phyloP scores from a whole-genome alignment of 2,113 vertebrate genomes.

The Gila orcuttii region DNA sequence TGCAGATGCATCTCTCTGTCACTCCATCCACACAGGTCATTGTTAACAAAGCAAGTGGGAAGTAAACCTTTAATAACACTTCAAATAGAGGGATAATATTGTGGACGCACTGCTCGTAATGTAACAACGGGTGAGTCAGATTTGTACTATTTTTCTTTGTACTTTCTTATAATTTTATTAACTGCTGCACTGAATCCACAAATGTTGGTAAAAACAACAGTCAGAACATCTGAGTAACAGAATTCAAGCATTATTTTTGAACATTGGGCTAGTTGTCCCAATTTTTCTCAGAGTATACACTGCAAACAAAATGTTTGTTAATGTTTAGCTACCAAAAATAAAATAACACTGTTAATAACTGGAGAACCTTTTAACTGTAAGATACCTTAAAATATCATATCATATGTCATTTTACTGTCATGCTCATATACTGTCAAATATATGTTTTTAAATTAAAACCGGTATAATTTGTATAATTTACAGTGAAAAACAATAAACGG shows the following conservation, averaged over 20 bases:
- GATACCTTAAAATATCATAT: neutral
- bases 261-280: neutral
- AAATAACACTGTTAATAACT: neutral
- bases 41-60: constrained; percentile 73
- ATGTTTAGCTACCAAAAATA: too few relatives aligned
- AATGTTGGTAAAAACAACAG: neutral
- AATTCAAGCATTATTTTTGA: neutral
- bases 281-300: neutral
- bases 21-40: constrained; percentile 64
- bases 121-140: constrained; percentile 64
- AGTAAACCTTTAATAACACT: constrained; percentile 65
- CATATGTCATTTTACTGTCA: neutral
- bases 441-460: too few relatives aligned
- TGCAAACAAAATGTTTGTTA: neutral
- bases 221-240: neutral
- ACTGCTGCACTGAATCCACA: neutral
- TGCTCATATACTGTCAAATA: neutral
- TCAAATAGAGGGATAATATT: constrained; percentile 59
- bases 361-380: too few relatives aligned
- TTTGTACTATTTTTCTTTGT: neutral
- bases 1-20: constrained; percentile 73
- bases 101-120: constrained; percentile 37
- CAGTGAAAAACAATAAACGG: neutral
- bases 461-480: neutral
- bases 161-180: constrained; percentile 13